phyloP scores from a whole-genome alignment of 2,888 invertebrate genomes.

The Agrochola lota region DNA sequence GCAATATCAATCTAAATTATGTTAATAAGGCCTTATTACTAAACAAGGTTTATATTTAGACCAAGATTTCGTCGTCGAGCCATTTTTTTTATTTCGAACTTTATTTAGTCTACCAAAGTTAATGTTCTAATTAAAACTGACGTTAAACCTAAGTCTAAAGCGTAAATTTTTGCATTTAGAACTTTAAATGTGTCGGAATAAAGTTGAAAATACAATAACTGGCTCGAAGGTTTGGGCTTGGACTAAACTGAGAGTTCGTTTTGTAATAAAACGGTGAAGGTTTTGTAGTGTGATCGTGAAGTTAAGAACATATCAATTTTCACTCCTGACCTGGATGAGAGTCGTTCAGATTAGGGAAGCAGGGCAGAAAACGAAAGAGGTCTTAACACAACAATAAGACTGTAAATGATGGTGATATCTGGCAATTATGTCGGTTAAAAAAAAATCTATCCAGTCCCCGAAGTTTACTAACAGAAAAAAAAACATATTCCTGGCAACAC shows the following conservation, averaged over 20 bases:
- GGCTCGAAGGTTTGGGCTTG: background rate
- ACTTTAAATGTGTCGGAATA: background rate
- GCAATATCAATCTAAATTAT: too few relatives aligned
- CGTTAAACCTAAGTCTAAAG: background rate
- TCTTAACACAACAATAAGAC: background rate
- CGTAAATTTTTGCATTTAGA: background rate
- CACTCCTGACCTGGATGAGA: background rate
- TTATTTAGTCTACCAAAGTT: too few relatives aligned
- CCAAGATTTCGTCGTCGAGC: background rate
- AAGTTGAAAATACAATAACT: background rate
- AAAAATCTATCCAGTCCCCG: background rate
- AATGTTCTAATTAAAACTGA: background rate
- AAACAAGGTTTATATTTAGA: background rate
- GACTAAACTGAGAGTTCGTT: background rate
- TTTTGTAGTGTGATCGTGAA: too few relatives aligned
- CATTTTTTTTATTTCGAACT: background rate
- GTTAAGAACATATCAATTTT: background rate
- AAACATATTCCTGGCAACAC: background rate
- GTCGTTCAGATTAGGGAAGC: too few relatives aligned
- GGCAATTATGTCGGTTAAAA: background rate
- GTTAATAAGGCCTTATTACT: background rate
- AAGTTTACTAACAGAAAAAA: background rate
- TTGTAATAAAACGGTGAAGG: background rate
- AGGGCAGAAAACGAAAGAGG: background rate
- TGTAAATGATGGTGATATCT: background rate